These are phyloP conservation scores for Caranx ignobilis DNA, from an alignment of 2,113 vertebrate species.

Conservation along the genomic window DNA sequence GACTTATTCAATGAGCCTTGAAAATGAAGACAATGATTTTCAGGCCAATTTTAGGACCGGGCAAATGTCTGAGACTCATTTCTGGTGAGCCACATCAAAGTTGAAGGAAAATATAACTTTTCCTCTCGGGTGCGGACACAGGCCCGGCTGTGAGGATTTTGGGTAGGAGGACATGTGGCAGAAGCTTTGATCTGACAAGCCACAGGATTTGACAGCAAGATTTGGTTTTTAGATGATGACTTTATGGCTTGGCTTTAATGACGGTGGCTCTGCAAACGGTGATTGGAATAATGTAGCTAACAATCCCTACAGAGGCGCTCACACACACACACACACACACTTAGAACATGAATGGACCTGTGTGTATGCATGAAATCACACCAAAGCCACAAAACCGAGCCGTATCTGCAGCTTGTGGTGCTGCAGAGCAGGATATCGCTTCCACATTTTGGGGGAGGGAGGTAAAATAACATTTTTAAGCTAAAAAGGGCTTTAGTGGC, in stretches of 20 bases:
- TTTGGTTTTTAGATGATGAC: slow-evolving; percentile 65
- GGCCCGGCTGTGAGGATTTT: slow-evolving; percentile 41
- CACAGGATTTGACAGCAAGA: slow-evolving; percentile 59
- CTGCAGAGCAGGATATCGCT: neutral
- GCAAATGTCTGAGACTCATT: slow-evolving; percentile 71
- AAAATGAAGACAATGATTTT: slow-evolving; percentile 58
- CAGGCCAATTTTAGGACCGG: slow-evolving; percentile 56
- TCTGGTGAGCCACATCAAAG: slow-evolving; percentile 80
- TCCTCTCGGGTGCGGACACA: slow-evolving; percentile 72
- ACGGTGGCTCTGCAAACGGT: slow-evolving; percentile 21
- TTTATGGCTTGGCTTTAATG: slow-evolving; percentile 57
- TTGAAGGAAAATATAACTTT: slow-evolving; percentile 68
- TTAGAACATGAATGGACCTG: neutral
- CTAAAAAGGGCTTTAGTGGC: neutral
- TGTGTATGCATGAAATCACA: slow-evolving; percentile 25
- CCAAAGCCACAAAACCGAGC: slow-evolving; percentile 18
- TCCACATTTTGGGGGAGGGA: neutral
- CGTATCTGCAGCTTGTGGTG: slow-evolving; percentile 16
- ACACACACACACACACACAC: neutral
- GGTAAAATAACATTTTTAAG: slow-evolving; percentile 19
- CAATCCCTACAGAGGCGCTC: slow-evolving; percentile 13
- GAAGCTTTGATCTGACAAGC: slow-evolving; percentile 68
- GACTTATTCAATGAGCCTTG: slow-evolving; percentile 37
- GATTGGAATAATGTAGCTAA: slow-evolving; percentile 47
- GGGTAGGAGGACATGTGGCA: slow-evolving; percentile 65